A percentile compares a stretch with the other conserved stretches of the same genome.
phyloP scores from a whole-genome alignment of 1,140 invertebrate genomes.

The Archivesica marissinica region DNA sequence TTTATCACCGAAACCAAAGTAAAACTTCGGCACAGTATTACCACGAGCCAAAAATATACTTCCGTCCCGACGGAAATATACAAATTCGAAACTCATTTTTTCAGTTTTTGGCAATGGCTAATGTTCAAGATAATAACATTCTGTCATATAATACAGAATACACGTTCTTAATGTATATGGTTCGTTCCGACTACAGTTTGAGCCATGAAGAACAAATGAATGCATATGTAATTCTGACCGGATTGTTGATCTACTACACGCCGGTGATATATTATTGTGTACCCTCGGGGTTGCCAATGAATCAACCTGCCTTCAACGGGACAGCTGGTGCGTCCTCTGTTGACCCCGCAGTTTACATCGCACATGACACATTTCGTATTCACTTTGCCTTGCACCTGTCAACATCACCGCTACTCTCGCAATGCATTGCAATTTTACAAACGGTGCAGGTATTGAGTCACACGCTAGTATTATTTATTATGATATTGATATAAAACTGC shows the following conservation, averaged over 20 bases:
- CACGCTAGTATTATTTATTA: too few relatives aligned
- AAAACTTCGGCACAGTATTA: background rate
- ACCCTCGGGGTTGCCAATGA: background rate
- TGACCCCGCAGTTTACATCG: constrained; percentile 47
- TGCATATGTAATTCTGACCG: constrained; percentile 20
- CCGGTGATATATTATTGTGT: constrained; percentile 22
- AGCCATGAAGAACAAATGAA: constrained; percentile 20
- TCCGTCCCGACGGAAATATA: background rate
- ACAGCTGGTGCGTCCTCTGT: constrained; percentile 43
- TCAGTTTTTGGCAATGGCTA: background rate
- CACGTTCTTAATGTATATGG: background rate
- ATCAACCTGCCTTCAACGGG: constrained; percentile 11
- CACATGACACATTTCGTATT: constrained; percentile 53
- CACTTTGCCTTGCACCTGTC: constrained; percentile 25
- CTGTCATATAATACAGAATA: background rate
- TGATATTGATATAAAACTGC: too few relatives aligned
- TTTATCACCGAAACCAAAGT: constrained; percentile 2
- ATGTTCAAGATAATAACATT: background rate
- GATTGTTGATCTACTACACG: constrained; percentile 35
- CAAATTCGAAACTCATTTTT: background rate
- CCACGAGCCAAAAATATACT: background rate
- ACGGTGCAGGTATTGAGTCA: too few relatives aligned
- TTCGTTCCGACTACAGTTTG: background rate
- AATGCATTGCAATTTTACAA: constrained; percentile 21
- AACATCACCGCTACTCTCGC: constrained; percentile 1